These are phyloP conservation scores for Drosophila leontia DNA, from an alignment of 1,140 invertebrate genomes.

Conservation along the genomic window DNA sequence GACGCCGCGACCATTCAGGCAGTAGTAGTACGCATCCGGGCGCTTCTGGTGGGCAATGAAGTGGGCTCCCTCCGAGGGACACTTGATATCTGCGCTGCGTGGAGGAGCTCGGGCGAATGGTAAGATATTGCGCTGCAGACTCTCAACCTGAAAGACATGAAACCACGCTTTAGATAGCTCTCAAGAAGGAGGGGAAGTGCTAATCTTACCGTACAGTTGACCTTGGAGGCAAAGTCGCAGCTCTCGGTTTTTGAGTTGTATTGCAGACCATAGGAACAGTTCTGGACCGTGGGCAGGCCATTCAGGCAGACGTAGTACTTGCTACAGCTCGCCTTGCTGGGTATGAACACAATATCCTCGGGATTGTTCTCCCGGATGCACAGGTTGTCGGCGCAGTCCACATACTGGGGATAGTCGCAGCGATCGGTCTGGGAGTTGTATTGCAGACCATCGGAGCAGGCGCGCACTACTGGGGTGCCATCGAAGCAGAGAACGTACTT, in stretches of 20 bases:
- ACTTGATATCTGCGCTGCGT: conserved; percentile 63
- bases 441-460: conserved; percentile 69
- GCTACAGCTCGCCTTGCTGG: conserved; percentile 66
- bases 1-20: conserved; percentile 66
- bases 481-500: conserved; percentile 76
- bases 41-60: conserved; percentile 66
- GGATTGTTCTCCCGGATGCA: conserved; percentile 66
- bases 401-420: conserved; percentile 76
- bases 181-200: not conserved
- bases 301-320: conserved; percentile 75
- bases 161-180: not conserved
- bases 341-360: conserved; percentile 58
- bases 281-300: conserved; percentile 53
- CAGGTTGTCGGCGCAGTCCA: conserved; percentile 77
- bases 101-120: conserved; percentile 66
- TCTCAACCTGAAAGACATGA: conserved; percentile 48
- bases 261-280: conserved; percentile 64
- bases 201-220: conserved; percentile 59
- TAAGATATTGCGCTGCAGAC: conserved; percentile 69
- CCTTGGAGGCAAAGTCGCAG: conserved; percentile 68
- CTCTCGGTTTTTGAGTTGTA: conserved; percentile 51
- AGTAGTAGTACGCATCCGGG: conserved; percentile 73
- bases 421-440: conserved; percentile 74
- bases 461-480: conserved; percentile 51
- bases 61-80: conserved; percentile 61